Evolutionary conservation across 2,888 invertebrate genomes (phyloP).

Genomic region (Mylabris sibirica): DNA sequence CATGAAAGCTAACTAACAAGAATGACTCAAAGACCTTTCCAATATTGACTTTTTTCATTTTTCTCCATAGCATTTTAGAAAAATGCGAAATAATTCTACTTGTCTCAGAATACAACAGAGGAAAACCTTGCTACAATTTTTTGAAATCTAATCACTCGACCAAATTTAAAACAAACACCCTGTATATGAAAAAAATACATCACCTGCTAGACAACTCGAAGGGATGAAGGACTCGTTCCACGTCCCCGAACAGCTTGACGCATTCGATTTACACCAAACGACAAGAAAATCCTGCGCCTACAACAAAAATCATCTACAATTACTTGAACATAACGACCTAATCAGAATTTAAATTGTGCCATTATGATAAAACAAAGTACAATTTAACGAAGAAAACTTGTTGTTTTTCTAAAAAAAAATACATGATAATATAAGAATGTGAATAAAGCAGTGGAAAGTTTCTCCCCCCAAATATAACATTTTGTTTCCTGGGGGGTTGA

Average conservation of each 20-base stretch:
- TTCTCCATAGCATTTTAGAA: no score
- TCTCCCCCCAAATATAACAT: conserved; percentile 37
- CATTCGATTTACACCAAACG: conserved; percentile 64
- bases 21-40: no score
- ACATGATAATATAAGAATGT: conserved; percentile 19
- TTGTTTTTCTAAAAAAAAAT: conserved; percentile 17
- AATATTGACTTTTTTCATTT: no score
- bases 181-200: no score
- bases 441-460: conserved; percentile 42
- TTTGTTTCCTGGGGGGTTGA: conserved; percentile 45
- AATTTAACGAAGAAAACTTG: background rate
- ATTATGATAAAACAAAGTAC: background rate
- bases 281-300: conserved; percentile 64
- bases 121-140: no score
- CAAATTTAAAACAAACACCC: no score
- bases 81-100: no score
- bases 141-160: no score
- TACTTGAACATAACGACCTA: background rate
- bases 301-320: conserved; percentile 50
- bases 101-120: no score
- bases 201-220: conserved; percentile 71
- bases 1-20: no score
- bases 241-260: conserved; percentile 72
- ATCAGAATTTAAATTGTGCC: background rate
- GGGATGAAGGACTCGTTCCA: conserved; percentile 70